These are phyloP conservation scores for Ciconia stormi DNA, from an alignment of 2,113 vertebrate species.

Conservation along the genomic window DNA sequence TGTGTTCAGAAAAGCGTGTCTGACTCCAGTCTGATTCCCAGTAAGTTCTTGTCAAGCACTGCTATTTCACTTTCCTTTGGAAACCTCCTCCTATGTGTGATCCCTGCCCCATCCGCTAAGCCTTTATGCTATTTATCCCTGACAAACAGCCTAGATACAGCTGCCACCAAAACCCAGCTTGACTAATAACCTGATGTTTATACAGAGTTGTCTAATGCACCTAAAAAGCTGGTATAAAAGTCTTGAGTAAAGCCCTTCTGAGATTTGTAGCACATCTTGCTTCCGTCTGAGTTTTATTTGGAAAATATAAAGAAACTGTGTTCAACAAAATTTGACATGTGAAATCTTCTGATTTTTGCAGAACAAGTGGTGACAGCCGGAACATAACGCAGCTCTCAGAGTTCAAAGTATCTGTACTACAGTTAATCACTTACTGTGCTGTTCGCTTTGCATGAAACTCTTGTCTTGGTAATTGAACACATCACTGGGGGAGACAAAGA, in stretches of 20 bases:
- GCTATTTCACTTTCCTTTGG: background rate
- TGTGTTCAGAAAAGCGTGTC: background rate
- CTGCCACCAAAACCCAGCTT: background rate
- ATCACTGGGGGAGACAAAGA: background rate
- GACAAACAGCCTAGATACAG: background rate
- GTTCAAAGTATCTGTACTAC: constrained; percentile 20
- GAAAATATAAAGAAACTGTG: background rate
- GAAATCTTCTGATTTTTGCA: background rate
- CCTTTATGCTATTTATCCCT: background rate
- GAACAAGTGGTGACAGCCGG: background rate
- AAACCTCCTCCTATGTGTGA: background rate
- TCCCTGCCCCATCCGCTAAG: background rate
- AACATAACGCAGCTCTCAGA: background rate
- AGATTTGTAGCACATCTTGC: background rate
- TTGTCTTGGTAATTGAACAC: constrained; percentile 34
- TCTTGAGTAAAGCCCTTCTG: background rate
- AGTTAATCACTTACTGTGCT: constrained; percentile 45
- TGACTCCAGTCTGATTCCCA: background rate
- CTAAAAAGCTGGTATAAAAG: background rate
- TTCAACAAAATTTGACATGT: background rate
- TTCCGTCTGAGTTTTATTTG: background rate
- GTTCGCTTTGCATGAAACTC: constrained; percentile 21
- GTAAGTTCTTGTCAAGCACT: background rate
- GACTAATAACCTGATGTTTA: background rate
- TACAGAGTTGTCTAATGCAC: background rate